Percentiles rank a stretch among this genome's conserved stretches.
These are phyloP conservation scores for Tetragnatha montana DNA, from an alignment of 2,888 invertebrate species.

Conservation along the genomic window DNA sequence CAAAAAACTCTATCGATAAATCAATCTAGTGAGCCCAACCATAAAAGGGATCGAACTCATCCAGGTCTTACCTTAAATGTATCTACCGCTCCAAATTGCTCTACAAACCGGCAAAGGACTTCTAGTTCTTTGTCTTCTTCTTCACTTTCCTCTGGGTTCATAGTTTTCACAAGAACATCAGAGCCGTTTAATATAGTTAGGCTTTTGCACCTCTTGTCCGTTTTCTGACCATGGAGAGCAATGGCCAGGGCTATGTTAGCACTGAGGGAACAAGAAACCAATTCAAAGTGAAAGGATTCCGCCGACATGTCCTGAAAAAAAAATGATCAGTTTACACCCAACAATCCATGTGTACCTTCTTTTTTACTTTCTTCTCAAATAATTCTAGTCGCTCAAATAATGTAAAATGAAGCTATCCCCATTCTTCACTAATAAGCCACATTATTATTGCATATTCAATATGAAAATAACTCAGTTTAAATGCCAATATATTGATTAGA, in stretches of 20 bases:
- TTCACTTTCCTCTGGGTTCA: conserved; percentile 22
- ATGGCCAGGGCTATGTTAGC: conserved; percentile 96
- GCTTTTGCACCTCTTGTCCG: background rate
- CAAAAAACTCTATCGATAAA: no score
- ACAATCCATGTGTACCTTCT: no score
- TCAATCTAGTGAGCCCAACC: no score
- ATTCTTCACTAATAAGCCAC: no score
- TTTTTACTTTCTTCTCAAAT: no score
- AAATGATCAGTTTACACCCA: background rate
- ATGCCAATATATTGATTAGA: no score
- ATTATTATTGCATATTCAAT: no score
- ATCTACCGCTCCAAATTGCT: conserved; percentile 14
- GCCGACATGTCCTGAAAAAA: background rate
- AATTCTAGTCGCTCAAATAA: no score
- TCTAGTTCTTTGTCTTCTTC: background rate
- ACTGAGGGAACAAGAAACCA: conserved; percentile 93
- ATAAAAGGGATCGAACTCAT: no score
- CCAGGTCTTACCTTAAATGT: conserved; percentile 3
- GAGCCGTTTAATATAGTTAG: conserved; percentile 33
- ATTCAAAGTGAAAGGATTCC: conserved; percentile 83
- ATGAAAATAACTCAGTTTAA: no score
- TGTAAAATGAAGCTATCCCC: no score
- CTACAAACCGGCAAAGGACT: conserved; percentile 18
- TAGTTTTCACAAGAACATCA: background rate
- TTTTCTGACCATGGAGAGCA: conserved; percentile 79